Conservation (phyloP, 2,888 invertebrate genomes). For the Allophyes oxyacanthae region DNA sequence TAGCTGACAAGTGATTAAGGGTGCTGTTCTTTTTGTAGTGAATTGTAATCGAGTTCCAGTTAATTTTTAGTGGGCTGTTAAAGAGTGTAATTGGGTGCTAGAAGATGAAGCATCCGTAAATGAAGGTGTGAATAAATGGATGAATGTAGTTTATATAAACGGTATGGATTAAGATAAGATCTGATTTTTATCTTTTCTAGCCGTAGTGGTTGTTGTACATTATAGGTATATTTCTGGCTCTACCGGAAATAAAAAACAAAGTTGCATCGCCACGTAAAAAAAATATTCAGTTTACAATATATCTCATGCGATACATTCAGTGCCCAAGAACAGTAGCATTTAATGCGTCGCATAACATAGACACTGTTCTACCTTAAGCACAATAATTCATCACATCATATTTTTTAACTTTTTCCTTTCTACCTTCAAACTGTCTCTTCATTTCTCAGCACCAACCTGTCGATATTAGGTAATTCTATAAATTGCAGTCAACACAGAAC, state of each 20-base stretch:
- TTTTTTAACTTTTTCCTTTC: too few relatives aligned
- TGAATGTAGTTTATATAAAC: slow-evolving; percentile 10
- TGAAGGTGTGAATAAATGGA: slow-evolving; percentile 17
- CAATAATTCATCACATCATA: too few relatives aligned
- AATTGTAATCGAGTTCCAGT: slow-evolving; percentile 27
- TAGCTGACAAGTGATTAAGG: slow-evolving; percentile 46
- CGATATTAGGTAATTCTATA: slow-evolving; percentile 35
- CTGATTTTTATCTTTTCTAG: slow-evolving; percentile 1
- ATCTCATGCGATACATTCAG: too few relatives aligned
- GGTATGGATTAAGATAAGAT: slow-evolving; percentile 15
- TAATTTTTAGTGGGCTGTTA: slow-evolving; percentile 33
- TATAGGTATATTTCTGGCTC: not conserved
- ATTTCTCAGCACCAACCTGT: slow-evolving; percentile 11
- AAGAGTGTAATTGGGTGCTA: slow-evolving; percentile 30
- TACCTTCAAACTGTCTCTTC: not conserved
- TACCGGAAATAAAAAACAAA: not conserved
- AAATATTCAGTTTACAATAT: slow-evolving; percentile 1
- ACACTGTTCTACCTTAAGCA: too few relatives aligned
- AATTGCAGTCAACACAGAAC: slow-evolving; percentile 34
- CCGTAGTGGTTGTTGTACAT: not conserved
- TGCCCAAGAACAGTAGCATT: too few relatives aligned
- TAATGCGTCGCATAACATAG: too few relatives aligned
- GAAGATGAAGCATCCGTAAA: slow-evolving; percentile 3
- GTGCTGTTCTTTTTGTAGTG: slow-evolving; percentile 25
- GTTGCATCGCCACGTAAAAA: not conserved